Evolutionary conservation across 2,113 vertebrate genomes (phyloP).

Genomic region (Poicephalus gulielmi): DNA sequence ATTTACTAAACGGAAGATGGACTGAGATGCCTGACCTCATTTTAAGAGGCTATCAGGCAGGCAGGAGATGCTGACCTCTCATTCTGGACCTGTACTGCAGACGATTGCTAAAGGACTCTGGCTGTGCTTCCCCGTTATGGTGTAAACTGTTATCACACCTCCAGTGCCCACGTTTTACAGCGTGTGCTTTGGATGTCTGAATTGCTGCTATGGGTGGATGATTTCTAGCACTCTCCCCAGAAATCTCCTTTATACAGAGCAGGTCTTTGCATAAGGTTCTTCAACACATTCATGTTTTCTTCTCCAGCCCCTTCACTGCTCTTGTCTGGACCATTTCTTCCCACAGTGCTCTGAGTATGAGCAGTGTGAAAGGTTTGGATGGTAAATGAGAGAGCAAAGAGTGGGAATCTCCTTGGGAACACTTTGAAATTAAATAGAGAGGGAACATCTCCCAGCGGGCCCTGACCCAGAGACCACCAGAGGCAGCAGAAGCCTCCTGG

Average conservation of each 20-base stretch:
- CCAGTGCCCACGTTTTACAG: not conserved
- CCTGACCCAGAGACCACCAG: not conserved
- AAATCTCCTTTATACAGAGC: not conserved
- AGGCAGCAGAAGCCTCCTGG: not conserved
- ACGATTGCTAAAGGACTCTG: not conserved
- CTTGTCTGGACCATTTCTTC: not conserved
- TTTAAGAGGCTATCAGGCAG: not conserved
- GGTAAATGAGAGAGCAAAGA: not conserved
- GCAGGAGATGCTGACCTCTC: not conserved
- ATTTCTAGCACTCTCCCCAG: not conserved
- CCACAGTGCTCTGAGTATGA: accelerated
- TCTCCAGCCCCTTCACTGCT: not conserved
- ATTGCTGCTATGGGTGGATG: not conserved
- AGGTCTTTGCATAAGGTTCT: not conserved
- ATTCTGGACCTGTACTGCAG: not conserved
- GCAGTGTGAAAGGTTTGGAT: not conserved
- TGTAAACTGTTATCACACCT: not conserved
- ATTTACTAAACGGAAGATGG: not conserved
- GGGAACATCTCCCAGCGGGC: accelerated
- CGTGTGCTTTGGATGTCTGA: not conserved
- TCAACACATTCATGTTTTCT: not conserved
- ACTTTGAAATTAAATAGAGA: not conserved
- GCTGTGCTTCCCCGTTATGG: accelerated
- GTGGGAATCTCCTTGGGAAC: not conserved
- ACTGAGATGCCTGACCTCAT: not conserved